Evolutionary conservation across 2,888 invertebrate genomes (phyloP).

Genomic region (Metellina segmentata): DNA sequence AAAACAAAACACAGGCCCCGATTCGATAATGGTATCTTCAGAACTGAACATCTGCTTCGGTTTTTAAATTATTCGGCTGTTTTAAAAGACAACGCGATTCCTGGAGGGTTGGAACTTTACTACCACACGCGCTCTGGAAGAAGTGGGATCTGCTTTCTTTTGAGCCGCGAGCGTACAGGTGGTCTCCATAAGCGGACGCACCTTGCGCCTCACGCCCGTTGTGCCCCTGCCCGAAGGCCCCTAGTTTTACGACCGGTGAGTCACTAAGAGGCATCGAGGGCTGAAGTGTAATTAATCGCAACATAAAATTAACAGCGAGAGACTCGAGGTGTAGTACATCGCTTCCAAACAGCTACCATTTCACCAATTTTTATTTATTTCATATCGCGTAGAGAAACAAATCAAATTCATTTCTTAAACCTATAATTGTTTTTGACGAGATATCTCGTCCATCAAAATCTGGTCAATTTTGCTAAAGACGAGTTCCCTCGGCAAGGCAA

Average conservation of each 20-base stretch:
- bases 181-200: conserved; percentile 33
- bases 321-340: conserved; percentile 2
- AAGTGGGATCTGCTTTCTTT: conserved; percentile 36
- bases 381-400: too few relatives aligned
- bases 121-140: neutral
- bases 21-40: conserved; percentile 21
- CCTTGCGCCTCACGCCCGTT: neutral
- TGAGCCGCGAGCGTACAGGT: conserved; percentile 38
- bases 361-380: too few relatives aligned
- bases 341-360: neutral
- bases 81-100: neutral
- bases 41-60: conserved; percentile 23
- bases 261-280: neutral
- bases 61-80: neutral
- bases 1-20: neutral
- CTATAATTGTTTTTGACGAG: too few relatives aligned
- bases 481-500: too few relatives aligned
- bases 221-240: neutral
- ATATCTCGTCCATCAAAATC: too few relatives aligned
- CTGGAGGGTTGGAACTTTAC: conserved; percentile 14
- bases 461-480: too few relatives aligned
- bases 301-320: conserved; percentile 32
- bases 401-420: too few relatives aligned
- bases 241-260: conserved; percentile 22
- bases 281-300: conserved; percentile 14